These are phyloP conservation scores for Conus ventricosus DNA, from an alignment of 1,140 invertebrate species.

Conservation along the genomic window DNA sequence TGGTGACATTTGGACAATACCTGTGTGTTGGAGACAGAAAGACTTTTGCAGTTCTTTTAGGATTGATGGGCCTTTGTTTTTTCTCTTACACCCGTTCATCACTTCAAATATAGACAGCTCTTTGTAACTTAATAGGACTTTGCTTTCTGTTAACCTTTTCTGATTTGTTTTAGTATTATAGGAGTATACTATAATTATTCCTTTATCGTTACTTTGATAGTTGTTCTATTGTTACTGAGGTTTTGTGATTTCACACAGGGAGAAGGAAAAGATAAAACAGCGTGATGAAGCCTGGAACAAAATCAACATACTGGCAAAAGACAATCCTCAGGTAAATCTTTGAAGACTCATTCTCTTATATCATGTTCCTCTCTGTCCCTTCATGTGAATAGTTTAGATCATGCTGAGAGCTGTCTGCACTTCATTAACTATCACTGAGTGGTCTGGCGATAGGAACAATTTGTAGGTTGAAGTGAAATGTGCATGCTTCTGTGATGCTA, in stretches of 20 bases:
- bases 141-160: too few relatives aligned
- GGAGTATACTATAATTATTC: too few relatives aligned
- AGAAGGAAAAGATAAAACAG: slow-evolving; percentile 69
- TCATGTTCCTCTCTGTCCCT: neutral
- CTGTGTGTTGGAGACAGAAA: too few relatives aligned
- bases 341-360: neutral
- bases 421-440: neutral
- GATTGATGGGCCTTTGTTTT: too few relatives aligned
- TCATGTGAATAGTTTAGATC: neutral
- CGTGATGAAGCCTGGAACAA: slow-evolving; percentile 70
- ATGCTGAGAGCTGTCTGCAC: neutral
- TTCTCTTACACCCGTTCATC: too few relatives aligned
- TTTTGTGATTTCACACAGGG: slow-evolving; percentile 49
- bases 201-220: too few relatives aligned
- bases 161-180: too few relatives aligned
- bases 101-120: too few relatives aligned
- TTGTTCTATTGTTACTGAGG: too few relatives aligned
- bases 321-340: slow-evolving; percentile 59
- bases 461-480: neutral
- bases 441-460: neutral
- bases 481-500: neutral
- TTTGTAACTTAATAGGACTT: too few relatives aligned
- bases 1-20: too few relatives aligned
- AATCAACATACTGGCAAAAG: slow-evolving; percentile 63
- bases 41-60: too few relatives aligned